Evolutionary conservation across 23 tunicate species (phyloP), one percentile per base, ranked within the genome.

Genomic region (Ciona savignyi): DNA sequence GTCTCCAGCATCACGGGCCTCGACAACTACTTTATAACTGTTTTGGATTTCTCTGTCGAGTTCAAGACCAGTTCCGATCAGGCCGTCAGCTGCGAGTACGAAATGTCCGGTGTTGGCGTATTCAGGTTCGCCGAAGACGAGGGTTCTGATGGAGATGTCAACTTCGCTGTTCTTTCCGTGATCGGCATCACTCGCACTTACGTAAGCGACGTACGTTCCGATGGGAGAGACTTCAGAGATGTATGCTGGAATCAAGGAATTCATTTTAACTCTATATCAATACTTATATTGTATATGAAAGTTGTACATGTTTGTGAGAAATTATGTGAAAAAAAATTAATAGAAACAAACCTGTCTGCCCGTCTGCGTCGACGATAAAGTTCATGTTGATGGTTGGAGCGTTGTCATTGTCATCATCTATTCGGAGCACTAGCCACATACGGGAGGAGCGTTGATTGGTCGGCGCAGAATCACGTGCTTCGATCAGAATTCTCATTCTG

Each of bases 321-420:
- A n/a, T n/a, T n/a, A n/a, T n/a, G n/a, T n/a, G n/a, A n/a, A n/a
- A n/a, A n/a, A n/a, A n/a, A n/a, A n/a, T n/a, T n/a, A n/a, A n/a
- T n/a, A n/a, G n/a, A n/a, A n/a, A n/a, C n/a, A n/a, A 42, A 86
- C 93, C 87, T 64, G 84, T 80, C 23, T 67, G 25, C 2, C 77
- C 49, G n/a, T 65, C 68, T 1, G 78, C 27, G 30, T 77, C 83
- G 4, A 81, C 77, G 28, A 88, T 72, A 51, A 70, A 82, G 70
- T 81, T 88, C 22, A 72, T 35, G 29, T 82, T 82, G 30, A 88
- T 82, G 1, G 68, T 34, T 1, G 96, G 96, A 2, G 84, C 80
- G 56, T 88, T 80, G 80, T 88, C 87, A 33, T 88, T 88, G 35
- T 80, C 87, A 56, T 88, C 96, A 15, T 77, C 80, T 2, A 88